Conservation (phyloP, 2,113 vertebrate species). For the Eulacestoma nigropectus region DNA sequence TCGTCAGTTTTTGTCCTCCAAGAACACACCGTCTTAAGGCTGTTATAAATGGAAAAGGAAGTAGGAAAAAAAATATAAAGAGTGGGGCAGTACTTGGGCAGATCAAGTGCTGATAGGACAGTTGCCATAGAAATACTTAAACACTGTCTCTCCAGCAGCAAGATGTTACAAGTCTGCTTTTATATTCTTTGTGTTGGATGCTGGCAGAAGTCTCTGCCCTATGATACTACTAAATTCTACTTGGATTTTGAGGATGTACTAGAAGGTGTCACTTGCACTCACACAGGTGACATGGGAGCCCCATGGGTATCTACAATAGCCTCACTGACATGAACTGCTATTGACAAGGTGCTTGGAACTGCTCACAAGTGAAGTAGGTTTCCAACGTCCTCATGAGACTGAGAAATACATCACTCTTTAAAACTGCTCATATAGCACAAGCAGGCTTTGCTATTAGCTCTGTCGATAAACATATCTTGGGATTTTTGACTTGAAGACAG, state of each 20-base stretch:
- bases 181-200: not conserved
- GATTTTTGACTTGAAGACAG: not conserved
- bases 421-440: not conserved
- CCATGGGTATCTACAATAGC: not conserved
- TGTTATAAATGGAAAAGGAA: not conserved
- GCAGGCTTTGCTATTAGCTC: slow-evolving; percentile 14
- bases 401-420: not conserved
- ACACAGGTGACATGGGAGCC: not conserved
- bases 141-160: not conserved
- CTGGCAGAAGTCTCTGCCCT: not conserved
- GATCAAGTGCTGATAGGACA: not conserved
- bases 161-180: not conserved
- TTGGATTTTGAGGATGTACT: not conserved
- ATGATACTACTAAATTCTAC: not conserved
- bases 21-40: not conserved
- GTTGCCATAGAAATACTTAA: not conserved
- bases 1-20: not conserved
- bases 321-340: not conserved
- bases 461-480: not conserved
- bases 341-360: not conserved
- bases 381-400: not conserved
- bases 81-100: not conserved
- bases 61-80: not conserved
- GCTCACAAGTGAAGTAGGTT: not conserved
- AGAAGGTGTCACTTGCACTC: not conserved